Conservation (phyloP, 2,797 vertebrate species). For the Cynopterus sphinx region DNA sequence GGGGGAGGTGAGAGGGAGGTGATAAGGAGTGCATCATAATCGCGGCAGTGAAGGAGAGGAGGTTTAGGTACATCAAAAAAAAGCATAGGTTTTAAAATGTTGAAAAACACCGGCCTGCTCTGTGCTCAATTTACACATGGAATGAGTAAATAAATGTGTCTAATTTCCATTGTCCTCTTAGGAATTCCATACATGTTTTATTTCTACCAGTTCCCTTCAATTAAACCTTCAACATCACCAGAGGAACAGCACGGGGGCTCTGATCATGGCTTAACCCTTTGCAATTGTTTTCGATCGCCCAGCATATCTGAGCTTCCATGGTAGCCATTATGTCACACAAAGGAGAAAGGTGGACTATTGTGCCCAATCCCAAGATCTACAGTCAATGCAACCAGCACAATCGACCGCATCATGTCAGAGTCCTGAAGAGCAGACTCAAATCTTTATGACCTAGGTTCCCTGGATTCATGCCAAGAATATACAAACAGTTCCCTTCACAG, state of each 20-base stretch:
- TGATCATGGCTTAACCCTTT: not conserved
- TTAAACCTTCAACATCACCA: not conserved
- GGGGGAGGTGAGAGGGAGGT: not conserved
- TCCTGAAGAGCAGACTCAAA: not conserved
- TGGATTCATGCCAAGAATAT: not conserved
- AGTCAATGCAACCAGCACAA: not conserved
- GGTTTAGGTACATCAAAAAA: not conserved
- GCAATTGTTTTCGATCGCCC: not conserved
- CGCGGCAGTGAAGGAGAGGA: not conserved
- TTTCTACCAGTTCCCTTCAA: not conserved
- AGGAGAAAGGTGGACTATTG: not conserved
- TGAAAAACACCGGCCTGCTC: not conserved
- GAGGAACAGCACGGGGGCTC: not conserved
- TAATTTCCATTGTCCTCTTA: not conserved
- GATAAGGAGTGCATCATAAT: not conserved
- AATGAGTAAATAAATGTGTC: not conserved
- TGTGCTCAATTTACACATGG: not conserved
- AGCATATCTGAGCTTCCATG: not conserved
- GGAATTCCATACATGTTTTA: not conserved
- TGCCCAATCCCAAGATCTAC: not conserved
- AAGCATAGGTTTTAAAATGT: not conserved
- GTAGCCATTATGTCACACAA: not conserved
- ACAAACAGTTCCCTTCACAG: not conserved
- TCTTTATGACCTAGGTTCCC: not conserved
- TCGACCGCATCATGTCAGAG: accelerated